Conservation (phyloP, 1,140 invertebrate genomes). For the Calephelis virginiensis region DNA sequence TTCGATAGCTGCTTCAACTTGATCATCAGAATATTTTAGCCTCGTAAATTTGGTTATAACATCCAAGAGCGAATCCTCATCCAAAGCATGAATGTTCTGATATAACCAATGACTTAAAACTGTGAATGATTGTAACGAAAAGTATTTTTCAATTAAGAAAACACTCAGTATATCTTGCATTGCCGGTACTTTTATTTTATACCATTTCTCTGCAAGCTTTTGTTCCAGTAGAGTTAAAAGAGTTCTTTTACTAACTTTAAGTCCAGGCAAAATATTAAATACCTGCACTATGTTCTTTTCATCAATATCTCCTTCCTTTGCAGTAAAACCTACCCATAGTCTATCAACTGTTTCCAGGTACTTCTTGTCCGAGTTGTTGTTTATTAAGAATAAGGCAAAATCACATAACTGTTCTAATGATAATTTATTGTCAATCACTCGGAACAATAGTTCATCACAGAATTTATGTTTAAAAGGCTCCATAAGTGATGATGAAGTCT, state of each 20-base stretch:
- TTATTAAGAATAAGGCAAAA: conserved; percentile 73
- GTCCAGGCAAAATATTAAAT: conserved; percentile 79
- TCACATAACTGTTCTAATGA: conserved; percentile 81
- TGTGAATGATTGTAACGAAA: conserved; percentile 69
- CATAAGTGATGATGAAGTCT: conserved; percentile 59
- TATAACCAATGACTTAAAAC: conserved; percentile 80
- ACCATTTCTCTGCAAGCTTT: conserved; percentile 79
- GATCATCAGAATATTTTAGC: conserved; percentile 77
- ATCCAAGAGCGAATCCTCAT: conserved; percentile 80
- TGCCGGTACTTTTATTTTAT: conserved; percentile 76
- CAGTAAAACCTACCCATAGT: conserved; percentile 84
- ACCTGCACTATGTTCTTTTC: conserved; percentile 79
- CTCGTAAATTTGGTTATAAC: conserved; percentile 80
- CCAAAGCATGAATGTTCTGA: conserved; percentile 81
- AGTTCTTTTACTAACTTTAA: conserved; percentile 81
- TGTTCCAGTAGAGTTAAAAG: conserved; percentile 82
- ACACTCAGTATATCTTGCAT: conserved; percentile 80
- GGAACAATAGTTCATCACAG: conserved; percentile 81
- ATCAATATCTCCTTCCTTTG: conserved; percentile 80
- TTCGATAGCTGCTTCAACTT: conserved; percentile 80
- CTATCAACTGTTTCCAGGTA: conserved; percentile 80
- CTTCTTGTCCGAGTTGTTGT: conserved; percentile 63
- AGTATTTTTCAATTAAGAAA: conserved; percentile 64
- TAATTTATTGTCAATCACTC: conserved; percentile 81
- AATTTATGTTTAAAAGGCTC: conserved; percentile 79